A percentile compares a stretch with the other conserved stretches of the same genome.
Conservation (phyloP, 53 echinoderm and acorn worm genomes). For the Pentamera pediparva region DNA sequence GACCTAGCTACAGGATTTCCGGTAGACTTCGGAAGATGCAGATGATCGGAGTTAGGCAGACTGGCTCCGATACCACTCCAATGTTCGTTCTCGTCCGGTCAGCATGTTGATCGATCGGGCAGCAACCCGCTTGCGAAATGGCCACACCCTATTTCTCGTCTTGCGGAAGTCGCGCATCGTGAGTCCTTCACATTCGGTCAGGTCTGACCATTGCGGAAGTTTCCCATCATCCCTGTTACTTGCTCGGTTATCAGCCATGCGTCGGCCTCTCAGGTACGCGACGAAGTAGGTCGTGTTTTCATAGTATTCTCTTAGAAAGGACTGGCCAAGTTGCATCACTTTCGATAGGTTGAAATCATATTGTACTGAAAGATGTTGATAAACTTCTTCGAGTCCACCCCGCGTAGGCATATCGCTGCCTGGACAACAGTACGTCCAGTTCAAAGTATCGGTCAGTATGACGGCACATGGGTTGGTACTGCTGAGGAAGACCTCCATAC, state of each 20-base stretch:
- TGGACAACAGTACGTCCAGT: not conserved
- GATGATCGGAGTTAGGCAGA: too few relatives aligned
- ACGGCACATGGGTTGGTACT: not conserved
- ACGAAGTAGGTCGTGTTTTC: slow-evolving; percentile 57
- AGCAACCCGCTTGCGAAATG: slow-evolving; percentile 20
- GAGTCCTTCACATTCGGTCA: slow-evolving; percentile 35
- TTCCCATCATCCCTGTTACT: too few relatives aligned
- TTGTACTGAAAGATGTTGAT: not conserved
- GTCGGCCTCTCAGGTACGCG: slow-evolving; percentile 45
- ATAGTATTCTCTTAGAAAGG: slow-evolving; percentile 17
- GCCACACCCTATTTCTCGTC: slow-evolving; percentile 45
- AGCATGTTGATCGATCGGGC: not conserved
- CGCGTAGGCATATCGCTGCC: too few relatives aligned
- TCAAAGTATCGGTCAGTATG: not conserved
- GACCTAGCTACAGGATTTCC: too few relatives aligned
- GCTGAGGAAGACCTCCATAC: not conserved
- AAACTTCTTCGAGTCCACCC: too few relatives aligned
- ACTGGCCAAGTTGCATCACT: not conserved
- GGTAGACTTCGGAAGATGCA: too few relatives aligned
- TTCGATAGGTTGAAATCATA: not conserved
- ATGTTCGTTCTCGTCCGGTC: not conserved
- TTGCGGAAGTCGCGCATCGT: slow-evolving; percentile 54
- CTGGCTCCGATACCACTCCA: slow-evolving; percentile 15
- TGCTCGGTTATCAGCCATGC: not conserved
- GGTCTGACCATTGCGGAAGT: slow-evolving; percentile 38